phyloP scores from a whole-genome alignment of 2,888 invertebrate species.

The Therioaphis trifolii region DNA sequence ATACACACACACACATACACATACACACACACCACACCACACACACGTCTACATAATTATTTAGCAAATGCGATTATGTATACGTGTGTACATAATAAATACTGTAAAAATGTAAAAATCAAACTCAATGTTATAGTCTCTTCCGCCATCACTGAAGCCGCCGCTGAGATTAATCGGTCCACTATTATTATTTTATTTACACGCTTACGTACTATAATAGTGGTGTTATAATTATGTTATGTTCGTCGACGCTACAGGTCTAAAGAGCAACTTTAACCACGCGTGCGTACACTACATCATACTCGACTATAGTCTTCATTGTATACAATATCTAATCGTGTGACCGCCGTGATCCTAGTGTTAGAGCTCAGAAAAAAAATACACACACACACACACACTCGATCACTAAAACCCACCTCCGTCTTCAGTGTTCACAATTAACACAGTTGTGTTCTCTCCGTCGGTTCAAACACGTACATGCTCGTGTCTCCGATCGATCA shows the following conservation, averaged over 20 bases:
- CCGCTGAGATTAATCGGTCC: not conserved
- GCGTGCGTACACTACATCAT: not conserved
- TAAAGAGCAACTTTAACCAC: slow-evolving; percentile 12
- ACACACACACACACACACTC: not conserved
- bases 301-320: not conserved
- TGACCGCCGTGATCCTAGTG: slow-evolving; percentile 49
- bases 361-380: slow-evolving; percentile 26
- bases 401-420: not conserved
- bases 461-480: slow-evolving; percentile 20
- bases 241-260: not conserved
- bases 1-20: not conserved
- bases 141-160: not conserved
- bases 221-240: not conserved
- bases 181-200: not conserved
- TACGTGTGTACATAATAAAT: no score
- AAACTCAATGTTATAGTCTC: not conserved
- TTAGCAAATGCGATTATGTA: no score
- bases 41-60: no score
- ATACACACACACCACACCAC: not conserved
- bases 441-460: slow-evolving; percentile 18
- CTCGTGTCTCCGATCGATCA: not conserved
- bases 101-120: no score
- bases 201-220: not conserved
- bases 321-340: slow-evolving; percentile 17
- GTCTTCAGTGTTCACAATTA: slow-evolving; percentile 28